Evolutionary conservation across 1,140 invertebrate genomes (phyloP), one percentile per base, ranked within the genome.

Genomic region (Neotoxoptera formosana): DNA sequence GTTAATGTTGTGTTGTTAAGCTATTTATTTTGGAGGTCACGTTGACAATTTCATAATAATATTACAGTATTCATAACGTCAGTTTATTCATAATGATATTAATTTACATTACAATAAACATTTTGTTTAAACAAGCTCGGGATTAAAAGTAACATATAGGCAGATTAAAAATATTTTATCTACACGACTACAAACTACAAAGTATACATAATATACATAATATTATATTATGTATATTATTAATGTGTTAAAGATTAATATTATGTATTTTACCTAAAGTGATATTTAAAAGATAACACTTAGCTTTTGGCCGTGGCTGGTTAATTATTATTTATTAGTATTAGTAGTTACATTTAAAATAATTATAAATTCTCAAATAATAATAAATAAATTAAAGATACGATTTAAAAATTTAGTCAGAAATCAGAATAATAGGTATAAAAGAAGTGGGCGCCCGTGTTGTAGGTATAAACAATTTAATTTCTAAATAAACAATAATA

Each of bases 1-100:
- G 47, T 17, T 48, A 47, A 47, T 47, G 36, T n/a, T 47, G 6
- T 86, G 84, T 47, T 17, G 45, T 86, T n/a, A 48, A n/a, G 84
- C 84, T 86, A 47, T 47, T 86, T 86, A 86, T 86, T 86, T 47
- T 47, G 45, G 41, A 86, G 84, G 84, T 47, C 84, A 45, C 84
- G 45, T 47, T 47, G 84, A 86, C 84, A 86, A 86, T 86, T 86
- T 86, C 25, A 86, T 86, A 45, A 45, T 84, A 84, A 86, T 45
- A 47, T 45, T 45, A 76, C 36, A 47, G 23, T 86, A 84, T 84
- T 84, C 36, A 41, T 45, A 84, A 23, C 41, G 83, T 86, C 45
- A 23, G 81, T 36, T 86, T 45, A 45, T 47, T 45, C 23, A 14
- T 45, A 86, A 86, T 45, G 83, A 86, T 86, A 45, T 86, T 11